phyloP scores from a whole-genome alignment of 2,113 vertebrate species.

The Collichthys lucidus region DNA sequence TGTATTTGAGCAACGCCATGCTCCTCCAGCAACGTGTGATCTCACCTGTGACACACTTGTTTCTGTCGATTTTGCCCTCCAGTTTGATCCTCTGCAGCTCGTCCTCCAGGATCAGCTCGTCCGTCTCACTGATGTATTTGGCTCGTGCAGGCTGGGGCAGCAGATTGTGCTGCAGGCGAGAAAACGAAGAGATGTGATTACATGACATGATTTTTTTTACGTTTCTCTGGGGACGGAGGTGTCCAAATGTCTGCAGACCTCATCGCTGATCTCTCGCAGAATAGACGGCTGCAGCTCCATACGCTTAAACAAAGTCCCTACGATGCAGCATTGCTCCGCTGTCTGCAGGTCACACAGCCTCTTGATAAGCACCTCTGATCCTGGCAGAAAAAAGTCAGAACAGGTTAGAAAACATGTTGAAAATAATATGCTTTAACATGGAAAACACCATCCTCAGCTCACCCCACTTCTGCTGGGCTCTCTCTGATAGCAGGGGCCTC shows the following conservation, averaged over 20 bases:
- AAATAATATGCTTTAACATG: neutral
- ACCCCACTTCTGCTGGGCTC: slow-evolving; percentile 91
- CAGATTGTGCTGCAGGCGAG: slow-evolving; percentile 89
- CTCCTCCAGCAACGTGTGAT: neutral
- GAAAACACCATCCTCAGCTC: slow-evolving; percentile 32
- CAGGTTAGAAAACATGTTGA: neutral
- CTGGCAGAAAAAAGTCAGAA: slow-evolving; percentile 48
- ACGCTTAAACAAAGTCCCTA: slow-evolving; percentile 94
- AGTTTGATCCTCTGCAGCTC: slow-evolving; percentile 95
- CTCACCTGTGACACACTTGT: slow-evolving; percentile 92
- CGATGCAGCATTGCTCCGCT: slow-evolving; percentile 91
- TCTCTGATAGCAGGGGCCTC: slow-evolving; percentile 84
- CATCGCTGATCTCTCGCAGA: slow-evolving; percentile 95
- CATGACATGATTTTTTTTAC: neutral
- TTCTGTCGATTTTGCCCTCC: slow-evolving; percentile 87
- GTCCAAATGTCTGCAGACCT: slow-evolving; percentile 81
- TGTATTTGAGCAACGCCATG: neutral
- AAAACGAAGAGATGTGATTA: neutral
- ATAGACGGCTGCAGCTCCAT: slow-evolving; percentile 98
- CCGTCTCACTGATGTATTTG: slow-evolving; percentile 91
- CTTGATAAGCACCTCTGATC: slow-evolving; percentile 73
- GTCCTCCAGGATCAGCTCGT: slow-evolving; percentile 94
- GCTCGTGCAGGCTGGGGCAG: slow-evolving; percentile 90
- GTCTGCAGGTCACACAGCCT: slow-evolving; percentile 91
- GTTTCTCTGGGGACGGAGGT: neutral